Evolutionary conservation across 2,797 vertebrate species (phyloP).

Genomic region (Scarus forsteni): DNA sequence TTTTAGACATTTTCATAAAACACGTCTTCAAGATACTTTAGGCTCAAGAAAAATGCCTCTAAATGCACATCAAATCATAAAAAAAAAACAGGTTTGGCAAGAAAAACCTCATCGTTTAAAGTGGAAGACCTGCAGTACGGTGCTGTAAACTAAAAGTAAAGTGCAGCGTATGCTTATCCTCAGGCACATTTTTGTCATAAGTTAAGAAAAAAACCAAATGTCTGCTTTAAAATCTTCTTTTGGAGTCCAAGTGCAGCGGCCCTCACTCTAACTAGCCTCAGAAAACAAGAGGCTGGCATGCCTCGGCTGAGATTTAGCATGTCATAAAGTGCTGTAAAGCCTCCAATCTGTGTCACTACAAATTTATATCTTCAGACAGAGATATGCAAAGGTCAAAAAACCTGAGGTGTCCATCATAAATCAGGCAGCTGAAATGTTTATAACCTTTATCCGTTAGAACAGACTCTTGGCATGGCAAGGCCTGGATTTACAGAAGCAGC

Average conservation of each 20-base stretch:
- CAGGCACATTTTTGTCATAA: slow-evolving; percentile 7
- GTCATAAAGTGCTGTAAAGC: slow-evolving; percentile 88
- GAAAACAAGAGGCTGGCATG: slow-evolving; percentile 82
- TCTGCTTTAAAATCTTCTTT: slow-evolving; percentile 35
- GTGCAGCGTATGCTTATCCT: slow-evolving; percentile 1
- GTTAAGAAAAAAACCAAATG: slow-evolving; percentile 25
- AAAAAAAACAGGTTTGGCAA: slow-evolving; percentile 15
- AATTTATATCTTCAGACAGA: slow-evolving; percentile 89
- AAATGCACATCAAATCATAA: slow-evolving; percentile 27
- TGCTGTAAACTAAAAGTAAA: slow-evolving; percentile 15
- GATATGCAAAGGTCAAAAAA: slow-evolving; percentile 90
- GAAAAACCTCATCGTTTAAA: slow-evolving; percentile 19
- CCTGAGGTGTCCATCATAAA: slow-evolving; percentile 88
- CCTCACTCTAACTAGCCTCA: slow-evolving; percentile 74
- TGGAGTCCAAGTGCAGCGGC: slow-evolving; percentile 62
- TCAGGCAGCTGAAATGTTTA: slow-evolving; percentile 87
- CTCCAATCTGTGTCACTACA: slow-evolving; percentile 89
- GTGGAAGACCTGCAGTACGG: not conserved
- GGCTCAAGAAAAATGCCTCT: slow-evolving; percentile 32
- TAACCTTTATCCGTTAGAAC: slow-evolving; percentile 87
- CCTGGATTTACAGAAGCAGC: slow-evolving; percentile 81
- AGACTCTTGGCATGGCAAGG: slow-evolving; percentile 84
- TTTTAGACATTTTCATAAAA: too few relatives aligned
- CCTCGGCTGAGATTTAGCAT: slow-evolving; percentile 85
- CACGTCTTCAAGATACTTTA: not conserved